Evolutionary conservation across 2,113 vertebrate genomes (phyloP), one percentile per base, ranked within the genome.

Genomic region (Phyllostomus hastatus): DNA sequence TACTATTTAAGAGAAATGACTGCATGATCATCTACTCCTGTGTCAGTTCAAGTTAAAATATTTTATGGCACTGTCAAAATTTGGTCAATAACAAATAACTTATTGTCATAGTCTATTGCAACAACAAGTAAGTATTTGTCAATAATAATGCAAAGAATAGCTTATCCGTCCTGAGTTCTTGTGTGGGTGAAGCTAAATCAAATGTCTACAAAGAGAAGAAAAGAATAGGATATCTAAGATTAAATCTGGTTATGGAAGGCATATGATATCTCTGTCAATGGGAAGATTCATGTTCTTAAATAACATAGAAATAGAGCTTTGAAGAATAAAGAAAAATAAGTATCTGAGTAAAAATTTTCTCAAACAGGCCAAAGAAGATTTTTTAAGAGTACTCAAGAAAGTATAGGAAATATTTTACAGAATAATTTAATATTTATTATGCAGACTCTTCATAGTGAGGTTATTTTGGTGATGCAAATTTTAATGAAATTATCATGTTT

Each of bases 71-170:
- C 93, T 97, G 95, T 96, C 43, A 97, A 96, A 76, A 86, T 41
- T 76, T 97, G 87, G 91, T 97, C 97, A 97, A 96, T 95, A 97
- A 38, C 89, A 97, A 96, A 96, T 95, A 96, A 95, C 95, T 98
- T 97, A 97, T 97, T 97, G 97, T 93, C 97, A 97, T 96, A 93
- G 83, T 95, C 89, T 59, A 96, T 97, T 92, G 93, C 70, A 95
- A 81, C 95, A 97, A 95, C 91, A 97, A 93, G 83, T 85, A 90
- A 95, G 66, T 66, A 95, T 97, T 97, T 96, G 46, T 97, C 50
- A 95, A 78, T 97, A 93, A 59, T 75, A 96, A 81, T 97, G 88
- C 75, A 91, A 97, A 95, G 94, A 80, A 81, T 26, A 61, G 94
- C 66, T 95, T 91, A 90, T 97, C 89, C 76, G 73, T 90, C 75